Conservation (phyloP, 2,888 invertebrate genomes). For the Caenorhabditis japonica region DNA sequence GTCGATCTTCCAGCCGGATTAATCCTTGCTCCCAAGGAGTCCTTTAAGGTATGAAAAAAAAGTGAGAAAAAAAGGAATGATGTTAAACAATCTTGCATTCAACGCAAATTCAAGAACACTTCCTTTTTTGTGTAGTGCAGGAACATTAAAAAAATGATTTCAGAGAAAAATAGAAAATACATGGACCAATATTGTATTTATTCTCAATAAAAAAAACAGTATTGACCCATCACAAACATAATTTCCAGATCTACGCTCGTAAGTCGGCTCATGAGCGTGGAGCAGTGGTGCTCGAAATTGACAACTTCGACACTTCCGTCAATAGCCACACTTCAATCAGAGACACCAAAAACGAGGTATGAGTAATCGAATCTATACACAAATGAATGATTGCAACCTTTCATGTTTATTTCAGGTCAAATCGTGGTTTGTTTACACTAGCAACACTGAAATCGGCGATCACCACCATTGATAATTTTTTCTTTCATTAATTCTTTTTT, state of each 20-base stretch:
- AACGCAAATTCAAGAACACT: too few relatives aligned
- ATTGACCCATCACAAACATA: too few relatives aligned
- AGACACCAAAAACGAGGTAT: conserved; percentile 40
- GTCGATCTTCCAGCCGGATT: conserved; percentile 42
- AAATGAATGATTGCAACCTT: conserved; percentile 24
- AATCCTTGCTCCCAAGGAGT: conserved; percentile 51
- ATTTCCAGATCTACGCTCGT: conserved; percentile 39
- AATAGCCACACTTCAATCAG: conserved; percentile 43
- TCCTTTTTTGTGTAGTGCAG: too few relatives aligned
- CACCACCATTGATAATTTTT: conserved; percentile 25
- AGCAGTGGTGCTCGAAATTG: conserved; percentile 35
- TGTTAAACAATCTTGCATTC: too few relatives aligned
- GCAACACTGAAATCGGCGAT: conserved; percentile 47
- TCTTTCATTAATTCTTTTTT: background rate
- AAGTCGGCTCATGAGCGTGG: conserved; percentile 8
- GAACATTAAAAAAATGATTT: too few relatives aligned
- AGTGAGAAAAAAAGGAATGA: too few relatives aligned
- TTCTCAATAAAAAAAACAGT: too few relatives aligned
- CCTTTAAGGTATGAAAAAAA: conserved; percentile 27
- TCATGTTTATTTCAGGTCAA: conserved; percentile 34
- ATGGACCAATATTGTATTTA: too few relatives aligned
- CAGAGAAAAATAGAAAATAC: too few relatives aligned
- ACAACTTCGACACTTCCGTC: conserved; percentile 40
- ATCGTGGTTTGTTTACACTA: conserved; percentile 52
- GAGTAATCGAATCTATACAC: conserved; percentile 2